These are phyloP conservation scores for Syngnathus rostellatus DNA, from an alignment of 2,797 vertebrate genomes.

Conservation along the genomic window DNA sequence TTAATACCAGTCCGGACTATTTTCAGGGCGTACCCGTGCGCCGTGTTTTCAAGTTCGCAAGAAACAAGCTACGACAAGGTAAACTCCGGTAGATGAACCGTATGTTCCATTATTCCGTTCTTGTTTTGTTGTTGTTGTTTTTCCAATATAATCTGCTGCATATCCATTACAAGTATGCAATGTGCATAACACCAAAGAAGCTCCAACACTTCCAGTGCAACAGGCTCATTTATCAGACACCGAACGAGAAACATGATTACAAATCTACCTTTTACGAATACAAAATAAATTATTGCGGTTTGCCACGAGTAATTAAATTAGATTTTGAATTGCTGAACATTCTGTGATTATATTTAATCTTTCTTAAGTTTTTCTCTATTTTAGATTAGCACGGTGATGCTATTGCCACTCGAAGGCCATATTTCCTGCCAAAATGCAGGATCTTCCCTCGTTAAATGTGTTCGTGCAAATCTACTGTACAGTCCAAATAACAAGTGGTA, in stretches of 20 bases:
- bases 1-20: constrained; percentile 11
- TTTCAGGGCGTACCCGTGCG: constrained; percentile 14
- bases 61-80: background rate
- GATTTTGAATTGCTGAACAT: no score
- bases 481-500: background rate
- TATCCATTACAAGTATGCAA: background rate
- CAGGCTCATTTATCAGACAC: background rate
- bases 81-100: background rate
- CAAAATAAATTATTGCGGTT: background rate
- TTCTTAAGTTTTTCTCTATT: background rate
- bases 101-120: constrained; percentile 3
- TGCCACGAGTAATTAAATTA: no score
- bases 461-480: background rate
- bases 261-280: background rate
- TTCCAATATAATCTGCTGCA: no score
- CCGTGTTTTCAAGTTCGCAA: background rate
- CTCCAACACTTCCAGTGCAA: background rate
- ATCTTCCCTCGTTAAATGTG: background rate
- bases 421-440: background rate
- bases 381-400: background rate
- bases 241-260: background rate
- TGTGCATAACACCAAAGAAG: background rate
- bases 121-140: background rate
- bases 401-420: background rate
- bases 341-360: background rate